Evolutionary conservation across 2,113 vertebrate species (phyloP).

Genomic region (Erythrolamprus reginae): DNA sequence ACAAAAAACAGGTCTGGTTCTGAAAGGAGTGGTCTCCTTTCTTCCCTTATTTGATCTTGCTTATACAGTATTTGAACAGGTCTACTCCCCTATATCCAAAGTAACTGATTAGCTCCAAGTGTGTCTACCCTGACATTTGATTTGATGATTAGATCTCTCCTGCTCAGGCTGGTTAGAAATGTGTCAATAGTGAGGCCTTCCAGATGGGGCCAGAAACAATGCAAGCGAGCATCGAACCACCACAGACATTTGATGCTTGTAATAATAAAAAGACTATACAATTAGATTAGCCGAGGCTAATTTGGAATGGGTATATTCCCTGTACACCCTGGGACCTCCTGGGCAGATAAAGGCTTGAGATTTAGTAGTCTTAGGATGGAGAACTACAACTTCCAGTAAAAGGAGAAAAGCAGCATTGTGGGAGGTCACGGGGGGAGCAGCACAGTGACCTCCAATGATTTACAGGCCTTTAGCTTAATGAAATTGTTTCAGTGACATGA

Average conservation of each 20-base stretch:
- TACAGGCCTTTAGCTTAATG: slow-evolving; percentile 99
- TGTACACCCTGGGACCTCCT: slow-evolving; percentile 68
- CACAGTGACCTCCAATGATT: slow-evolving; percentile 93
- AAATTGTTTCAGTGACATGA: slow-evolving; percentile 99
- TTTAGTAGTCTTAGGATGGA: slow-evolving; percentile 77
- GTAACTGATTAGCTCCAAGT: background rate
- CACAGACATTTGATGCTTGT: slow-evolving; percentile 85
- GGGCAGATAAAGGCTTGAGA: slow-evolving; percentile 78
- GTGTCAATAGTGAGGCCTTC: slow-evolving; percentile 71
- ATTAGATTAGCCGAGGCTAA: slow-evolving; percentile 87
- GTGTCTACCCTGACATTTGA: background rate
- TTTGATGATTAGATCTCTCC: slow-evolving; percentile 8
- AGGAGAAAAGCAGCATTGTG: slow-evolving; percentile 75
- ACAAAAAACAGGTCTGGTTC: background rate
- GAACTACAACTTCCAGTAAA: slow-evolving; percentile 91
- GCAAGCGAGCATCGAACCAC: slow-evolving; percentile 79
- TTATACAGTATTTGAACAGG: background rate
- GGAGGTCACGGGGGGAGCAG: slow-evolving; percentile 78
- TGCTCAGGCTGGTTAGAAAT: slow-evolving; percentile 59
- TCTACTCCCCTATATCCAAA: background rate
- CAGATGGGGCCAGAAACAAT: slow-evolving; percentile 83
- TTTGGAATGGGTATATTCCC: slow-evolving; percentile 80
- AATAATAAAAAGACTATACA: slow-evolving; percentile 94
- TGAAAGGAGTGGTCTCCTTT: background rate
- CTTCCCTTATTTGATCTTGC: background rate